Evolutionary conservation across 2,797 vertebrate species (phyloP).

Genomic region (Vipera ursinii): DNA sequence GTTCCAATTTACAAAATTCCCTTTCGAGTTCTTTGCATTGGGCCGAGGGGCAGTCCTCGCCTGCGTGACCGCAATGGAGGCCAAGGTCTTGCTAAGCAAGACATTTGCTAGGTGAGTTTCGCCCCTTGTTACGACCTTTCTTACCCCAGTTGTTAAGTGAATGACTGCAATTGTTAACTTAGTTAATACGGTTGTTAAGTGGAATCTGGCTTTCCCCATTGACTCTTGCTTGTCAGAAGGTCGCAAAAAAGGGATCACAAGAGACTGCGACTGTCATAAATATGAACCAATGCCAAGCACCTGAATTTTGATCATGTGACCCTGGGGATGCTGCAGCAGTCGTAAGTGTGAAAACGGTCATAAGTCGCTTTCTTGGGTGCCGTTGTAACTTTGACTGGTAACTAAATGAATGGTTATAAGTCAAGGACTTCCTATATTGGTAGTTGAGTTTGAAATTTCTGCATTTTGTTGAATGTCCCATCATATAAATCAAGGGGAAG

Average conservation of each 20-base stretch:
- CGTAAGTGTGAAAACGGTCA: neutral
- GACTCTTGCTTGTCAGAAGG: neutral
- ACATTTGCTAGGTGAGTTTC: neutral
- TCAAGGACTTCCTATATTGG: neutral
- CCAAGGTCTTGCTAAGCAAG: neutral
- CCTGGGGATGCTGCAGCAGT: no score
- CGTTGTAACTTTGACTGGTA: neutral
- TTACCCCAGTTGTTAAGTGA: neutral
- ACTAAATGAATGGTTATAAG: neutral
- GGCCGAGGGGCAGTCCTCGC: neutral
- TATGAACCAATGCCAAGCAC: no score
- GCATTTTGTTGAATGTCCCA: neutral
- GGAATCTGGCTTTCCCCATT: neutral
- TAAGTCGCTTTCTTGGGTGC: neutral
- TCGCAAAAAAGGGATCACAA: neutral
- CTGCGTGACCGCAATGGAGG: neutral
- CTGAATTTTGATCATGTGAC: no score
- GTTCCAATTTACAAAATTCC: neutral
- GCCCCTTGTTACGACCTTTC: neutral
- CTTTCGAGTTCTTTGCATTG: neutral
- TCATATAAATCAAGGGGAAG: neutral
- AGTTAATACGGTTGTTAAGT: accelerated
- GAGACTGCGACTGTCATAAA: no score
- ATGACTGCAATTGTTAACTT: neutral
- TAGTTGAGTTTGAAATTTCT: neutral